These are phyloP conservation scores for Mellilla xanthometata DNA, from an alignment of 2,888 invertebrate species.

Conservation along the genomic window DNA sequence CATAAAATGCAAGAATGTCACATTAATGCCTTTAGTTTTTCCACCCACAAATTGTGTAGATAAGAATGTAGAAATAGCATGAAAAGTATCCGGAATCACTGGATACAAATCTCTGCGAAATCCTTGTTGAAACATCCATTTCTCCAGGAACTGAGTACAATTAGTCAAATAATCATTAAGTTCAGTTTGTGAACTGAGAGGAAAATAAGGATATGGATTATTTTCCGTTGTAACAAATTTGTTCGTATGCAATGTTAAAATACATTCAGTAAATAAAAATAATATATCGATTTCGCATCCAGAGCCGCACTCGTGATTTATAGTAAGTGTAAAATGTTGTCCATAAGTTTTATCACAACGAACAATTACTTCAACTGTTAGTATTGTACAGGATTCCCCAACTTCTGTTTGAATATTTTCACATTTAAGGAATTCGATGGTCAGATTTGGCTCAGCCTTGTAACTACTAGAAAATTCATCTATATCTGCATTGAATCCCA, in stretches of 20 bases:
- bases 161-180: slow-evolving; percentile 58
- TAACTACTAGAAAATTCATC: slow-evolving; percentile 51
- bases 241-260: slow-evolving; percentile 60
- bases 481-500: slow-evolving; percentile 45
- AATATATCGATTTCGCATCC: slow-evolving; percentile 61
- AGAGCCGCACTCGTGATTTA: slow-evolving; percentile 57
- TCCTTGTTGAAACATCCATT: slow-evolving; percentile 76
- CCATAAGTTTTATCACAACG: slow-evolving; percentile 40
- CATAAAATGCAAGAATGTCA: slow-evolving; percentile 66
- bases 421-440: slow-evolving; percentile 42
- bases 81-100: slow-evolving; percentile 68
- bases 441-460: slow-evolving; percentile 50
- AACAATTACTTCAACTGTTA: slow-evolving; percentile 51
- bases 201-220: slow-evolving; percentile 70
- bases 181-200: slow-evolving; percentile 46
- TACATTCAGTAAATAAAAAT: slow-evolving; percentile 65
- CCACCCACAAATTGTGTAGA: slow-evolving; percentile 41
- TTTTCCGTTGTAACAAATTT: slow-evolving; percentile 42
- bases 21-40: slow-evolving; percentile 66
- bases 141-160: slow-evolving; percentile 61
- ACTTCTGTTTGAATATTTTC: slow-evolving; percentile 33
- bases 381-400: slow-evolving; percentile 40
- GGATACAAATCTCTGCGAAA: slow-evolving; percentile 73
- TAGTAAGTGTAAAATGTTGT: slow-evolving; percentile 45
- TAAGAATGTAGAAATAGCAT: slow-evolving; percentile 57